A percentile compares a stretch with the other conserved stretches of the same genome.
Conservation (phyloP, 2,113 vertebrate species). For the Cettia cetti region DNA sequence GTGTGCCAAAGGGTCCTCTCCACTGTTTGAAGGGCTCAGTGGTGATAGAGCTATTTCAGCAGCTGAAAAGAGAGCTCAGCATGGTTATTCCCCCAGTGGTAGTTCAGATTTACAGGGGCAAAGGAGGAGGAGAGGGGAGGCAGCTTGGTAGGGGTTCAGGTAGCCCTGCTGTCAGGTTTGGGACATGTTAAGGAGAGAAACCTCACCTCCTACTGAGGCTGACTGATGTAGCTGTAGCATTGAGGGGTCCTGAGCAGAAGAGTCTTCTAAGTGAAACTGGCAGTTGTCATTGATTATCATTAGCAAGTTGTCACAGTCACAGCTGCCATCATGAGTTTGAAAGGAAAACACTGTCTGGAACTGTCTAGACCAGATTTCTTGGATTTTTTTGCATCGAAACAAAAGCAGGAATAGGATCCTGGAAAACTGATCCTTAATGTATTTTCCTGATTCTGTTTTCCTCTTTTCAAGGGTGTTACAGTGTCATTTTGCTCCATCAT, state of each 20-base stretch:
- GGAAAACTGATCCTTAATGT: not conserved
- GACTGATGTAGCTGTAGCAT: not conserved
- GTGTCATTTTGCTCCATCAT: not conserved
- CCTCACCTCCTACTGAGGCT: not conserved
- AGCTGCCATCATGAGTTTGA: not conserved
- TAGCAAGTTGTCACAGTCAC: not conserved
- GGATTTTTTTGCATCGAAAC: not conserved
- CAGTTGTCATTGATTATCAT: not conserved
- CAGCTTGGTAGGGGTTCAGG: not conserved
- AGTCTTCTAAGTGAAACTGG: not conserved
- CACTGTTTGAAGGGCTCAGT: not conserved
- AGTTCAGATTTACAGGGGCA: not conserved
- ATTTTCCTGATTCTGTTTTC: not conserved
- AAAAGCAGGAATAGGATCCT: not conserved
- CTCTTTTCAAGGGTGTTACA: not conserved
- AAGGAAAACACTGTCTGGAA: not conserved
- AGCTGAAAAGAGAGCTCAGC: not conserved
- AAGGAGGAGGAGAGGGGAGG: not conserved
- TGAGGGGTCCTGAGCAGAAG: not conserved
- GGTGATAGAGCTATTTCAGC: not conserved
- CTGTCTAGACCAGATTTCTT: not conserved
- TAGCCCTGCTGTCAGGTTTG: not conserved
- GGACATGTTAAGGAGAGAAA: not conserved
- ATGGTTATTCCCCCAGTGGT: not conserved
- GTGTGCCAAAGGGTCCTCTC: not conserved